Evolutionary conservation across 1,140 invertebrate genomes (phyloP).

Genomic region (Tribolium castaneum): DNA sequence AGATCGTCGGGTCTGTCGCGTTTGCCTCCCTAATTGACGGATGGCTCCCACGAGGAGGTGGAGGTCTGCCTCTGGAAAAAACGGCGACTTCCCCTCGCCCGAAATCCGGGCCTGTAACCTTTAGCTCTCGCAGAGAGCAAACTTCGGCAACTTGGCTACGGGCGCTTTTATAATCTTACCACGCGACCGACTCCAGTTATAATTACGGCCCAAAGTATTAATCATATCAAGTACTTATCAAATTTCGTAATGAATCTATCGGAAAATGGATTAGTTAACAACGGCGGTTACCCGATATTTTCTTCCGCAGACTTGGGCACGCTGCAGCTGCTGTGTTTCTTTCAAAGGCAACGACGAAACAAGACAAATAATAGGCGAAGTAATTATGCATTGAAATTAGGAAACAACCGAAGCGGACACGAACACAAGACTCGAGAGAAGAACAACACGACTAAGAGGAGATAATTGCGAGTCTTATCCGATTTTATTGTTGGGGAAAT

Average conservation of each 20-base stretch:
- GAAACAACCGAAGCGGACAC: slow-evolving; percentile 36
- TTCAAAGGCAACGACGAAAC: neutral
- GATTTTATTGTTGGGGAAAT: slow-evolving; percentile 16
- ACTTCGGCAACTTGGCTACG: slow-evolving; percentile 29
- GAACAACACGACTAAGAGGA: slow-evolving; percentile 25
- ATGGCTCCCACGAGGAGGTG: slow-evolving; percentile 31
- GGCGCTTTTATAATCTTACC: slow-evolving; percentile 24
- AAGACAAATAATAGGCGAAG: slow-evolving; percentile 11
- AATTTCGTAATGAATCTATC: slow-evolving; percentile 36
- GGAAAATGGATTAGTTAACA: neutral
- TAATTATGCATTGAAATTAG: slow-evolving; percentile 46
- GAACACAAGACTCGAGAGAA: slow-evolving; percentile 42
- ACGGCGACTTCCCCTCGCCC: neutral
- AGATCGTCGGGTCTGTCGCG: slow-evolving; percentile 43
- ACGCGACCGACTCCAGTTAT: slow-evolving; percentile 26
- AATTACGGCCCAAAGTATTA: slow-evolving; percentile 35
- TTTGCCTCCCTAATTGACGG: slow-evolving; percentile 43
- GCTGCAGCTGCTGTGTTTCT: neutral
- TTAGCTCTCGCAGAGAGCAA: slow-evolving; percentile 9
- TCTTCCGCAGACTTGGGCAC: neutral
- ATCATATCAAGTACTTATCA: slow-evolving; percentile 41
- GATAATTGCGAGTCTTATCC: slow-evolving; percentile 39
- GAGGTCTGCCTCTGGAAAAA: neutral
- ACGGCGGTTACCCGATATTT: slow-evolving; percentile 17
- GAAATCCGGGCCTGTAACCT: neutral